Conservation (phyloP, 2,113 vertebrate genomes). For the Oophaga pumilio region DNA sequence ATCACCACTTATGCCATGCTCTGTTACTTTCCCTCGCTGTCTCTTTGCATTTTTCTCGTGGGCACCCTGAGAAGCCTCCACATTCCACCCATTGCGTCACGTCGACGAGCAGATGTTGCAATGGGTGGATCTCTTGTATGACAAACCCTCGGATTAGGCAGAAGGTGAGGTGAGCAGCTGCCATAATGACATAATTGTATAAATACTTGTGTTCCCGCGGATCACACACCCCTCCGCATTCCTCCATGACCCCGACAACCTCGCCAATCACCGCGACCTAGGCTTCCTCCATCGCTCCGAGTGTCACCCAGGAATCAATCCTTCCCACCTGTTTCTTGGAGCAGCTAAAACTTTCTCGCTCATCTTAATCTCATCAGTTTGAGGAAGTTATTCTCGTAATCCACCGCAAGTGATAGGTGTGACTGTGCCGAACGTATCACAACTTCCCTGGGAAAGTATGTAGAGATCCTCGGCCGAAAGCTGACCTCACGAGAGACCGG, state of each 20-base stretch:
- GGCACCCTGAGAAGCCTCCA: background rate
- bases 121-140: background rate
- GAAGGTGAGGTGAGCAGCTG: constrained; percentile 5
- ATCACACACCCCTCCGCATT: background rate
- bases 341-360: background rate
- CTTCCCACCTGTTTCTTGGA: background rate
- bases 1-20: background rate
- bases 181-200: background rate
- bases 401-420: background rate
- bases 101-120: background rate
- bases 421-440: background rate
- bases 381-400: background rate
- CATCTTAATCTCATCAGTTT: background rate
- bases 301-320: background rate
- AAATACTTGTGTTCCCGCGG: background rate
- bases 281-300: background rate
- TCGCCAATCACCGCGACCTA: background rate
- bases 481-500: too few relatives aligned
- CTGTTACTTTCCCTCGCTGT: background rate
- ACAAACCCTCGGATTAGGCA: constrained; percentile 5
- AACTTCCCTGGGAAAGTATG: background rate
- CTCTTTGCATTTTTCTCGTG: background rate
- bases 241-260: background rate
- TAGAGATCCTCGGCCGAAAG: too few relatives aligned
- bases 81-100: background rate